Evolutionary conservation across 1,140 invertebrate genomes (phyloP).

Genomic region (Charaxes varanes): DNA sequence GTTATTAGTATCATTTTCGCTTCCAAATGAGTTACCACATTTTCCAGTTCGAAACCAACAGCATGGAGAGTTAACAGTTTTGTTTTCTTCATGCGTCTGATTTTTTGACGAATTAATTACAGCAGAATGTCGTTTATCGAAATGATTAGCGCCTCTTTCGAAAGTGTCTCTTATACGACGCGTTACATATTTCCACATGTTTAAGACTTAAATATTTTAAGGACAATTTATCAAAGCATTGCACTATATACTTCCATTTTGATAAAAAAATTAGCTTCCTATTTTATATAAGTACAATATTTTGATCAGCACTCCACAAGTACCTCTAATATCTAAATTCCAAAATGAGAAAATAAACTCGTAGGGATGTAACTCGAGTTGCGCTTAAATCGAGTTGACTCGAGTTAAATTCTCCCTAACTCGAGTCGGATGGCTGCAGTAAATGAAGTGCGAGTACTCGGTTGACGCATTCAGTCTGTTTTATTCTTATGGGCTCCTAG

Average conservation of each 20-base stretch:
- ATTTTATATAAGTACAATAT: too few relatives aligned
- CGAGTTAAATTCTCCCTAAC: too few relatives aligned
- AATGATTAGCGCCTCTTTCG: constrained; percentile 59
- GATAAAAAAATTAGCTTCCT: not conserved
- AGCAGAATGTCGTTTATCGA: constrained; percentile 59
- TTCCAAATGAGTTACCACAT: constrained; percentile 41
- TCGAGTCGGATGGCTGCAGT: too few relatives aligned
- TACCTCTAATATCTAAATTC: too few relatives aligned
- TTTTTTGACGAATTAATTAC: constrained; percentile 40
- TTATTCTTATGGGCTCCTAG: too few relatives aligned
- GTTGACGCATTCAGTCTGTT: too few relatives aligned
- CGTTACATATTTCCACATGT: constrained; percentile 71
- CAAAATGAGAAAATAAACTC: too few relatives aligned
- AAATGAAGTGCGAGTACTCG: too few relatives aligned
- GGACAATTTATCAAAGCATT: not conserved
- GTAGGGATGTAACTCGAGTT: too few relatives aligned
- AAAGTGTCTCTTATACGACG: constrained; percentile 59
- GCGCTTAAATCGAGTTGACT: too few relatives aligned
- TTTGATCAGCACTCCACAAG: too few relatives aligned
- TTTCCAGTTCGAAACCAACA: constrained; percentile 40
- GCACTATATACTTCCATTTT: not conserved
- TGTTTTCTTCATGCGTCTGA: constrained; percentile 37
- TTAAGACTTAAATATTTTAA: too few relatives aligned
- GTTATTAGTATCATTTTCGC: constrained; percentile 45
- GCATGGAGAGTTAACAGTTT: constrained; percentile 31